Evolutionary conservation across 2,113 vertebrate genomes (phyloP), one percentile per base, ranked within the genome.

Genomic region (Oophaga pumilio): DNA sequence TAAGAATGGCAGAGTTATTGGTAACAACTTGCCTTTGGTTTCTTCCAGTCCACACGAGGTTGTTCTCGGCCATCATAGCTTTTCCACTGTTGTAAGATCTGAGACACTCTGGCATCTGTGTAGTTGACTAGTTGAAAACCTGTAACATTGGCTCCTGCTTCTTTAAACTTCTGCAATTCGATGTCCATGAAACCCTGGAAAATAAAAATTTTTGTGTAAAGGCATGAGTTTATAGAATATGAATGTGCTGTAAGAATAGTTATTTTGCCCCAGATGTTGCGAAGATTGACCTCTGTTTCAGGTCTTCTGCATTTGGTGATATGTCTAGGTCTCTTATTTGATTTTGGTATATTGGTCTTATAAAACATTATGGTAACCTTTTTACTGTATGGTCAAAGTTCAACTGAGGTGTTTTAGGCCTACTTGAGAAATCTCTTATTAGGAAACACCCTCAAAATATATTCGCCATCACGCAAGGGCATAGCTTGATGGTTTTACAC

Each of bases 91-190:
- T 99, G 97, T 92, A 96, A 96, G 76, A 97, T 95, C 53, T 93
- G 95, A 91, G 96, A 96, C 0, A 98, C 95, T 49, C 93, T 92
- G 20, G 94, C 93, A 50, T 97, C 97, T 0, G 97, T 97, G 90
- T 97, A 96, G 93, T 98, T 98, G 89, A 99, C 98, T 84, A 99
- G 22, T 91, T 99, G 98, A 92, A 99, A 99, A 6, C 98, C 98
- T 0, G 98, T 98, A 89, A 99, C 97, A 11, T 99, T 99, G 24
- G 97, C 98, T 1, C 97, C 98, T 0, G 97, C 97, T 91, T 97
- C 97, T 89, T 94, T 97, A 92, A 99, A 97, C 90, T 98, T 97
- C 33, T 94, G 96, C 90, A 99, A 91, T 90, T 99, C 97, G 6
- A 99, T 97, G 91, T 99, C 98, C 94, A 99, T 95, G 92, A 99